Base-by-base conservation (phyloP, 2,797 vertebrate genomes). In the Parauchenoglanis punctatus region DNA sequence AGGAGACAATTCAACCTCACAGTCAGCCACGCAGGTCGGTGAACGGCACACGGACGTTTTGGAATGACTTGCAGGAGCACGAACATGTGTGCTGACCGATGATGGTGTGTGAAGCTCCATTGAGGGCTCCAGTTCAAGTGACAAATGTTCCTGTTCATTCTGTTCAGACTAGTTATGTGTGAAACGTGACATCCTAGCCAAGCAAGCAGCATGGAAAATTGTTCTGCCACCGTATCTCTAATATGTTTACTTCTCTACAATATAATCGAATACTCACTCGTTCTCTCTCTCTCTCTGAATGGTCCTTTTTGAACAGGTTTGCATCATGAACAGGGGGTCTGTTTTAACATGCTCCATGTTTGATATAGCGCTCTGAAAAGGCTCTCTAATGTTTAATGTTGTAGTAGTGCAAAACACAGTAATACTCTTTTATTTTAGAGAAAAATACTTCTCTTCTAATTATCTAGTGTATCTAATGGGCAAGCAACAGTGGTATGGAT, bases 1-100 rank as follows among this genome's bases (percentile, higher is more conserved):
- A 44, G 49, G 56, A 65, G 72, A 90, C 87, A 89, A 93, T 93
- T 91, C 89, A 89, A 93, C 92, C 91, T 89, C 86, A 4, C 67
- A 78, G 77, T 87, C 85, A 70, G 59, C 67, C 25, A 72, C 58
- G 85, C 23, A 87, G 49, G 6, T 77, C n/a, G 15, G 68, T 8
- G n/a, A 77, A 52, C n/a, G 40, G 58, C 35, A 23, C 49, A 12
- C 15, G 4, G 63, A 83, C 63, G 78, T 65, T 25, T 84, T 11
- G 7, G 61, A 56, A 46, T 35, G 59, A 77, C 81, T 84, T 84
- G 73, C 86, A 83, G 44, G 58, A 87, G 81, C 72, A 58, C 13
- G 65, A 84, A 52, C 72, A n/a, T 63, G 86, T 85, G 85, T 75
- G 86, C 76, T 78, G 61, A 81, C 63, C 84, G 46, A 72, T 85